These are phyloP conservation scores for Ceratitis capitata DNA, from an alignment of 1,140 invertebrate species.

Conservation along the genomic window DNA sequence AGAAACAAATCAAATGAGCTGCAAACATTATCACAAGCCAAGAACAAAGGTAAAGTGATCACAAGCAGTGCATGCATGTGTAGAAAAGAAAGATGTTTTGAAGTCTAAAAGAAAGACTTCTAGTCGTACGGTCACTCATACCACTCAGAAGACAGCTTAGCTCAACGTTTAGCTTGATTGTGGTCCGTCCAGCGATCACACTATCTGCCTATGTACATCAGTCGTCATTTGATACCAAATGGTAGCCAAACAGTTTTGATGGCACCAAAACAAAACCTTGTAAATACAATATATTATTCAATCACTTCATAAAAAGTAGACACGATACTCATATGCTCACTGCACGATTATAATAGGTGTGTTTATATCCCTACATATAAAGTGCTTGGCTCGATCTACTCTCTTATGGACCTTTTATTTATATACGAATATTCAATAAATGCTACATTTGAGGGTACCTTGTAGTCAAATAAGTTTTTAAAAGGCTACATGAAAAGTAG, in stretches of 20 bases:
- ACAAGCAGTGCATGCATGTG: background rate
- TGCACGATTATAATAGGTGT: background rate
- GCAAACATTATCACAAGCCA: background rate
- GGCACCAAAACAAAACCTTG: background rate
- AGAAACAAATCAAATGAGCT: constrained; percentile 26
- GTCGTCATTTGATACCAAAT: constrained; percentile 24
- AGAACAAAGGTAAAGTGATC: background rate
- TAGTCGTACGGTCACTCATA: background rate
- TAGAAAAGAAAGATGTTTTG: background rate
- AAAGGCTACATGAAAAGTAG: no score
- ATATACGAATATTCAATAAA: background rate
- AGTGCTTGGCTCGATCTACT: background rate
- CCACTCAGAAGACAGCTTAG: no score
- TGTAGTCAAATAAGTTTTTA: no score
- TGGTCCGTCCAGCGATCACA: background rate
- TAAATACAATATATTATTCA: background rate
- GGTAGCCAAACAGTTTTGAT: constrained; percentile 33
- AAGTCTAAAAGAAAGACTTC: background rate
- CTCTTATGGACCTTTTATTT: background rate
- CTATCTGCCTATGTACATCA: background rate
- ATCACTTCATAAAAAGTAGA: constrained; percentile 18
- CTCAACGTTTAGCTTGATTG: background rate
- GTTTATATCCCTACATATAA: no score
- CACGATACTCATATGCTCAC: background rate
- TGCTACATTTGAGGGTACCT: no score